Base-by-base conservation (phyloP, 2,888 invertebrate species). In the Meloe dianella region DNA sequence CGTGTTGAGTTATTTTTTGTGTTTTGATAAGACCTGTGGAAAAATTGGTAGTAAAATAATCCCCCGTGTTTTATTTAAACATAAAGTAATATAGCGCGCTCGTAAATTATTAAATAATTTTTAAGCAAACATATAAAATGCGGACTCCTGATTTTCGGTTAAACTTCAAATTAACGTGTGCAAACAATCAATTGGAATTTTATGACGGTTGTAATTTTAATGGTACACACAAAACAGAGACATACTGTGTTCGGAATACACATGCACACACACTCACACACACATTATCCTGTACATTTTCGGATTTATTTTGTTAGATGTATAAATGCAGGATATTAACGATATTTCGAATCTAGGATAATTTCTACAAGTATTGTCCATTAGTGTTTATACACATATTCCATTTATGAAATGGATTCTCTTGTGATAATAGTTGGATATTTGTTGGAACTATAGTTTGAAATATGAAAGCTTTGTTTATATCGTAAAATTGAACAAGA, bases 101-200 rank as follows among this genome's bases (percentile, higher is more conserved):
- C 71, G 65, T 71, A 71, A 71, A 71, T 69, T 69, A 67, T 63
- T 29, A 65, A 57, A 69, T 69, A 69, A 69, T 71, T 67, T 69
- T 69, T 69, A 66, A 76, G 78, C 77, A 78, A 78, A 79, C 78
- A 79, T 78, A 78, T 78, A 77, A 79, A 78, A 76, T 41, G n/a
- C 75, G 75, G 77, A 78, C 78, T 79, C 73, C 77, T 75, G 77
- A 75, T 75, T 77, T 78, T 78, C 78, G 62, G 67, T 64, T 65
- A 41, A 60, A 64, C 30, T 67, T 67, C 58, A 59, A 61, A 67
- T 67, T 61, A 67, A 65, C 67, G 67, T 67, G 62, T 62, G 62
- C 62, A 67, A 67, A 67, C 67, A 67, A 67, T 64, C 67, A 67
- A 67, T 67, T 67, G 62, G 29, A 59, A 64, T 65, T 67, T 67